Evolutionary conservation across 2,113 vertebrate species (phyloP), one percentile per base, ranked within the genome.

Genomic region (Pedetes capensis): DNA sequence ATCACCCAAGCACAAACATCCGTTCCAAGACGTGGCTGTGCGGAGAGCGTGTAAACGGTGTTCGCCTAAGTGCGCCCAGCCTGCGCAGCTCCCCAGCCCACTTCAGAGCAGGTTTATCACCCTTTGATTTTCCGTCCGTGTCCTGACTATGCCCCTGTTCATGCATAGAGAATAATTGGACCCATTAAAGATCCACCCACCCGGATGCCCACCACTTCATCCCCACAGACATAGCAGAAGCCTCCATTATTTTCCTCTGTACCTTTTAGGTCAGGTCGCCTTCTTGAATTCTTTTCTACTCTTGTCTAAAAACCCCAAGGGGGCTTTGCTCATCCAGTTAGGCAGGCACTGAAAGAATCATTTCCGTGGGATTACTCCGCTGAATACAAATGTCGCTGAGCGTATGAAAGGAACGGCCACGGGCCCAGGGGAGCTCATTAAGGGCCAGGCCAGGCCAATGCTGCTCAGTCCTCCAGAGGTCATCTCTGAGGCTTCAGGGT

Each of bases 181-280:
- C 34, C 90, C 37, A 34, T 53, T 69, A 68, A 29, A 66, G 69
- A 51, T 2, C 16, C 27, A 8, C 34, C 23, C n/a, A 32, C 59
- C 64, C 75, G n/a, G 17, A 39, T 44, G 49, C 55, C 61, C 44
- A 66, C 75, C 71, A 4, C 71, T 74, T 83, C 72, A 51, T 72
- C 87, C 76, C 83, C 76, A 7, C 32, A 71, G 72, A 64, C 47
- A 39, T 44, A 16, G 18, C 79, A 71, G 89, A 64, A 12, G 34
- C 72, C 68, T 64, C 91, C 49, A 90, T 63, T 68, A 34, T 81
- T 87, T 66, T 17, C 47, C 66, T 55, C n/a, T 51, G 37, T 5
- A 32, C 72, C 57, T 71, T 81, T n/a, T 27, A 72, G 96, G 72
- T 85, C 96, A 93, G 92, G 66, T 87, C 94, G 85, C 90, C 85